phyloP scores from a whole-genome alignment of 1,140 invertebrate species.

The Daktulosphaira vitifoliae region DNA sequence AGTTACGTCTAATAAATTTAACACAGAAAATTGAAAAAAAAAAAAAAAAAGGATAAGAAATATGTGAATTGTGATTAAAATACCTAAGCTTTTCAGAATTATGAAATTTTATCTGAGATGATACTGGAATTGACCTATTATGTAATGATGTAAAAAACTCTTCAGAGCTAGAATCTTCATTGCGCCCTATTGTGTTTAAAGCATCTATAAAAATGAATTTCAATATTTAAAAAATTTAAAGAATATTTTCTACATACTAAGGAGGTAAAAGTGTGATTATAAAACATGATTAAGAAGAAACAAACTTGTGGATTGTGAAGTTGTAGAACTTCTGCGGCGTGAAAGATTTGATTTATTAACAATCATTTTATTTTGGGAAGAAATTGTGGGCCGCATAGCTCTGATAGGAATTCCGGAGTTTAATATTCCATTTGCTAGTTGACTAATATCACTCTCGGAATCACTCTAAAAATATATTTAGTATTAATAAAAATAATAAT shows the following conservation, averaged over 20 bases:
- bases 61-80: too few relatives aligned
- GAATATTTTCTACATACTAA: neutral
- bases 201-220: constrained; percentile 46
- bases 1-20: neutral
- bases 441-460: constrained; percentile 18
- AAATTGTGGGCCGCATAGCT: constrained; percentile 66
- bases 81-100: neutral
- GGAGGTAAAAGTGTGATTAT: neutral
- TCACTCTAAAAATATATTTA: neutral
- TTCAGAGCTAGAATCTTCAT: constrained; percentile 69
- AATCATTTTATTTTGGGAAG: constrained; percentile 62
- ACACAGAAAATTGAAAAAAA: too few relatives aligned
- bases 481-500: too few relatives aligned
- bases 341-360: constrained; percentile 18
- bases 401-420: constrained; percentile 27
- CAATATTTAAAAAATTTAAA: neutral
- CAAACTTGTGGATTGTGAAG: constrained; percentile 18
- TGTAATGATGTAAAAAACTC: constrained; percentile 43
- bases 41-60: neutral
- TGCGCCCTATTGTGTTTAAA: constrained; percentile 52
- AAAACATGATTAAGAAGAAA: neutral
- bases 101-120: neutral
- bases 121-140: neutral
- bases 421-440: neutral
- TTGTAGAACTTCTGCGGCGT: neutral